These are phyloP conservation scores for Cottus gobio DNA, from an alignment of 2,113 vertebrate genomes.

Conservation along the genomic window DNA sequence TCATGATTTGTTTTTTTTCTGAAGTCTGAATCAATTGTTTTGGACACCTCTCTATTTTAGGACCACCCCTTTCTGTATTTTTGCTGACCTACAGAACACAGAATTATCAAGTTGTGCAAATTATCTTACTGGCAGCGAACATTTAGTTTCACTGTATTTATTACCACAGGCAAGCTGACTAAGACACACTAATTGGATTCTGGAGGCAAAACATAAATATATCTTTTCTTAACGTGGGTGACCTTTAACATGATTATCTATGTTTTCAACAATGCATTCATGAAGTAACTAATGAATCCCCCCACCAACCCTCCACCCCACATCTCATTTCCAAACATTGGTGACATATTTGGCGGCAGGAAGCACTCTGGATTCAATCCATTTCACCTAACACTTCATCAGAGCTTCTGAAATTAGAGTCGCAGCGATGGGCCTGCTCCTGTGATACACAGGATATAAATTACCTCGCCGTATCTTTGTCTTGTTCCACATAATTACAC, in stretches of 20 bases:
- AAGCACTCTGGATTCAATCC: constrained; percentile 38
- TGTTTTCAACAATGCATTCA: constrained; percentile 57
- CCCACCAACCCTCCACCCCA: neutral
- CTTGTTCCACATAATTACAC: constrained; percentile 68
- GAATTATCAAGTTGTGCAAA: constrained; percentile 13
- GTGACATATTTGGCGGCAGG: constrained; percentile 33
- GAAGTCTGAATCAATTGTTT: neutral
- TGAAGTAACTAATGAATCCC: constrained; percentile 40
- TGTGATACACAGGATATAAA: constrained; percentile 50
- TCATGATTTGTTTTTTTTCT: neutral
- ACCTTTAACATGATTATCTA: constrained; percentile 16
- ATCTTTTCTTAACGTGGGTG: neutral
- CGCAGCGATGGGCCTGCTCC: constrained; percentile 23
- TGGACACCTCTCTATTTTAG: neutral
- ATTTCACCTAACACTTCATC: constrained; percentile 60
- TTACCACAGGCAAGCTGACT: constrained; percentile 11
- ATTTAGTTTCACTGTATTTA: constrained; percentile 32
- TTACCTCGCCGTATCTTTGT: constrained; percentile 39
- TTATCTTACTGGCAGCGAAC: constrained; percentile 17
- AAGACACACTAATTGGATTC: constrained; percentile 39
- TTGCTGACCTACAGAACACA: constrained; percentile 15
- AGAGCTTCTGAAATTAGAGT: constrained; percentile 56
- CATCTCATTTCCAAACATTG: constrained; percentile 29
- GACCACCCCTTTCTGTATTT: constrained; percentile 7
- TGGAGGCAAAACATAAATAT: constrained; percentile 7